Conservation (phyloP, 2,888 invertebrate genomes). For the Drosophila acutilabella region DNA sequence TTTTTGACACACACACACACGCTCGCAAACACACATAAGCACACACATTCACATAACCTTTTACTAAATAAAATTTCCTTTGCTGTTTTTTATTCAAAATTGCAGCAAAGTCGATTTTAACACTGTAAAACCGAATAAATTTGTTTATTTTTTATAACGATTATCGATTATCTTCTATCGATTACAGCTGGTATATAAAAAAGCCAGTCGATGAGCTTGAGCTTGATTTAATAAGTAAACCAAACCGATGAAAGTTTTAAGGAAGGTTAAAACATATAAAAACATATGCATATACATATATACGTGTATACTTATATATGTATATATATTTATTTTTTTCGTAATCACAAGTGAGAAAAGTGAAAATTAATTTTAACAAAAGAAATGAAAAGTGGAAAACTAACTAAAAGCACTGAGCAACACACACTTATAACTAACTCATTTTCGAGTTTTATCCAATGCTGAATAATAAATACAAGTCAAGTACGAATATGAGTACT, state of each 20-base stretch:
- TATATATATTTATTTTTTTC: slow-evolving; percentile 40
- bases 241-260: slow-evolving; percentile 15
- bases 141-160: slow-evolving; percentile 28
- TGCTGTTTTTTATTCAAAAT: not conserved
- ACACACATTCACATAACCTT: not conserved
- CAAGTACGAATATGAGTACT: slow-evolving; percentile 31
- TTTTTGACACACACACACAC: slow-evolving; percentile 22
- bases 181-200: slow-evolving; percentile 28
- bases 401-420: slow-evolving; percentile 65
- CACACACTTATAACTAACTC: slow-evolving; percentile 61
- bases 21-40: slow-evolving; percentile 22
- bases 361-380: not conserved
- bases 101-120: slow-evolving; percentile 20
- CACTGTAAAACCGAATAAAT: slow-evolving; percentile 21
- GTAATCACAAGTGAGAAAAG: slow-evolving; percentile 30
- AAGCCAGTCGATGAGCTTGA: slow-evolving; percentile 57
- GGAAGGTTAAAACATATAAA: slow-evolving; percentile 60
- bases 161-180: not conserved
- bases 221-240: slow-evolving; percentile 35
- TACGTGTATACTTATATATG: slow-evolving; percentile 18
- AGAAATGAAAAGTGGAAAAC: slow-evolving; percentile 32
- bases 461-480: slow-evolving; percentile 65
- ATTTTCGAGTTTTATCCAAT: slow-evolving; percentile 71
- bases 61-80: slow-evolving; percentile 4
- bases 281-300: slow-evolving; percentile 23